Base-by-base conservation (phyloP, 1,140 invertebrate genomes). In the Drosophila orosa region DNA sequence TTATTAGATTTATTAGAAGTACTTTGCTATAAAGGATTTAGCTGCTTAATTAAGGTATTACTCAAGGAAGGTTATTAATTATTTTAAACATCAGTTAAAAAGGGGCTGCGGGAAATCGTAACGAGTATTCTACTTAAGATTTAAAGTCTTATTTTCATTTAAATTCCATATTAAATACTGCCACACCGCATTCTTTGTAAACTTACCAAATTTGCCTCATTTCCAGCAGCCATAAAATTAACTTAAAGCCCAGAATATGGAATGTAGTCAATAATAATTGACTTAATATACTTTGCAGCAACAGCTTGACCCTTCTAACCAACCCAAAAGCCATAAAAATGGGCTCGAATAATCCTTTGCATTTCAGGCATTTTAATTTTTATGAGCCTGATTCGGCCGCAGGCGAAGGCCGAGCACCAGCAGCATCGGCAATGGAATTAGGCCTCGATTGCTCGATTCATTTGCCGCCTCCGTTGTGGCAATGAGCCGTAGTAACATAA, bases 311-410 rank as follows among this genome's bases (percentile, higher is more conserved):
- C 58, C 44, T 37, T 48, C 71, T 42, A 74, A 31, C 69, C 55
- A 42, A 56, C 60, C 72, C 72, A 19, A 66, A 37, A 58, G 59
- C 44, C 44, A 47, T 61, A 57, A 47, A 61, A 55, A 22, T 52
- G 68, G 56, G 56, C 52, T 37, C 24, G 47, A 65, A 48, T 66
- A 66, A 87, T 79, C 79, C 79, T 52, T 74, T 68, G 48, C 83
- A 75, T 78, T 79, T 76, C 63, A 40, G 68, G 68, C 80, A 84
- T 79, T 87, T 84, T 89, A 78, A 90, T 89, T 84, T 89, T 89
- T 84, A 89, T 75, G 80, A 74, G 50, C 62, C 56, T 57, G 62
- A 80, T 80, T 78, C 77, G 48, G 84, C 73, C 80, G 44, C 50
- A 52, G 74, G 75, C 59, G 33, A 47, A 54, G 68, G 78, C 44